Conservation (phyloP, 2,113 vertebrate genomes). For the Chelonoidis abingdonii region DNA sequence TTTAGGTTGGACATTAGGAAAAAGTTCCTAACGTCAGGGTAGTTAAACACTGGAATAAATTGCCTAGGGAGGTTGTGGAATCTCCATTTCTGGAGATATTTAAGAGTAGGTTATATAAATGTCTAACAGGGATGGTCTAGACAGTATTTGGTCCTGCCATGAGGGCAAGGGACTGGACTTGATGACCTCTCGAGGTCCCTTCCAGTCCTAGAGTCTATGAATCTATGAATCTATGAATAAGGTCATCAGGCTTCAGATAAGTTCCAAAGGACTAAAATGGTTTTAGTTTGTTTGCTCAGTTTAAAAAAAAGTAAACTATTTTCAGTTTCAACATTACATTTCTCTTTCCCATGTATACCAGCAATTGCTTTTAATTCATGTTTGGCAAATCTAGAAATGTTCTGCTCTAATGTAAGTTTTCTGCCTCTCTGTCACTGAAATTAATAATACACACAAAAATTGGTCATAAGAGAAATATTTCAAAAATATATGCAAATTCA, state of each 20-base stretch:
- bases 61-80: no score
- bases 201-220: no score
- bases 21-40: no score
- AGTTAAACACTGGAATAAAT: no score
- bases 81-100: no score
- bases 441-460: rapidly evolving
- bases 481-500: neutral
- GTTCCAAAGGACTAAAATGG: neutral
- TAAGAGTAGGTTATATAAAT: no score
- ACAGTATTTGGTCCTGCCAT: no score
- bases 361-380: rapidly evolving
- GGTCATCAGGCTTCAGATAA: neutral
- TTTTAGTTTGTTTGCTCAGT: rapidly evolving
- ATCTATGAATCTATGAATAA: rapidly evolving
- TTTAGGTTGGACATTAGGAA: no score
- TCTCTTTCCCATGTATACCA: neutral
- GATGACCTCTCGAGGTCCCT: no score
- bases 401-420: neutral
- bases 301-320: neutral
- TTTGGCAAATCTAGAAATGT: neutral
- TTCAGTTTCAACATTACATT: neutral
- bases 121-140: no score
- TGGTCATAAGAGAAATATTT: neutral
- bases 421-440: neutral
- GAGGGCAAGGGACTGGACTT: no score